These are phyloP conservation scores for Patiria pectinifera DNA, from an alignment of 53 echinoderm and acorn worm genomes.

Conservation along the genomic window DNA sequence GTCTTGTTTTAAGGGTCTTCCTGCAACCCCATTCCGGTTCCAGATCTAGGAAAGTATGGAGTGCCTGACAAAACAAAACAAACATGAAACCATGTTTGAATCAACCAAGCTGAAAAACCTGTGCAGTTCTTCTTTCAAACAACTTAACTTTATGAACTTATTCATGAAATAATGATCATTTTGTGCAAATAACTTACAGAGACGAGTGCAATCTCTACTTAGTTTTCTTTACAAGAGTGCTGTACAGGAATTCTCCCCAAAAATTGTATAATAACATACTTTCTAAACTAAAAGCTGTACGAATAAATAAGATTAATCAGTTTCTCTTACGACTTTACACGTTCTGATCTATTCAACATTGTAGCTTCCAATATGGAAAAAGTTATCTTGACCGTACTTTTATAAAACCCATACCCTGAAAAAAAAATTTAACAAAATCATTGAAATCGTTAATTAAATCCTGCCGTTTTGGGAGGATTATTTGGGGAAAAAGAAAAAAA, in stretches of 20 bases:
- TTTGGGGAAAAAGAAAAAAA: no score
- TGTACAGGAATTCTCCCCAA: not conserved
- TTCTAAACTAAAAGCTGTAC: not conserved
- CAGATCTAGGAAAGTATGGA: not conserved
- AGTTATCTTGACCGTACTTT: not conserved
- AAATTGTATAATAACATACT: not conserved
- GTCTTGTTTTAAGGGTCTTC: no score
- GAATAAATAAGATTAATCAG: not conserved
- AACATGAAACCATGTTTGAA: no score
- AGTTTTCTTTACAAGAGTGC: not conserved
- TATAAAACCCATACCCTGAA: not conserved
- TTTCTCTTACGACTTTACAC: not conserved
- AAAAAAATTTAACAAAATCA: not conserved
- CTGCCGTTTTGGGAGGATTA: no score
- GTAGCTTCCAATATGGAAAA: constrained; percentile 30
- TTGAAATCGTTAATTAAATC: no score
- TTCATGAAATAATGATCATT: not conserved
- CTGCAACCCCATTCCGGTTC: no score
- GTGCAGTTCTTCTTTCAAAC: not conserved
- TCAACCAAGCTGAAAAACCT: no score
- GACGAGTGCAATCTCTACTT: not conserved
- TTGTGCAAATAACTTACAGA: constrained; percentile 5
- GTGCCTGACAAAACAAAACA: not conserved
- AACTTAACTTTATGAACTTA: not conserved
- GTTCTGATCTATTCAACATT: not conserved